Conservation (phyloP, 2,113 vertebrate species). For the Sula dactylatra region DNA sequence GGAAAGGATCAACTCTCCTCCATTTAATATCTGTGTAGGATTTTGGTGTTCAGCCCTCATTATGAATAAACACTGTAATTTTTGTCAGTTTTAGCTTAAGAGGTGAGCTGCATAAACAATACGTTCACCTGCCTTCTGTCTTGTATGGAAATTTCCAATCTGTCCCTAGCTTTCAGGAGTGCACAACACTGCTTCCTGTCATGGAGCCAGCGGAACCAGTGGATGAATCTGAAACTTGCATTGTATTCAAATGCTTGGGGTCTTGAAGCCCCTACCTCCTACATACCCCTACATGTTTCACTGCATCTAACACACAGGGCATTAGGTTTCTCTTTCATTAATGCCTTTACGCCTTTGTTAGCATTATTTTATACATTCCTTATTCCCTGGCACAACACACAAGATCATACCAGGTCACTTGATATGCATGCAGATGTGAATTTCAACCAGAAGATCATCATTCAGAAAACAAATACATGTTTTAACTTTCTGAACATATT, state of each 20-base stretch:
- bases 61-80: neutral
- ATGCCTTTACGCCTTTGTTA: neutral
- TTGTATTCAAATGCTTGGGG: neutral
- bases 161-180: neutral
- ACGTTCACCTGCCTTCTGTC: neutral
- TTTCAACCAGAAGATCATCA: neutral
- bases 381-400: neutral
- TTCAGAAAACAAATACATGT: neutral
- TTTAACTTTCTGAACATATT: neutral
- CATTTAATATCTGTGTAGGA: neutral
- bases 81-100: neutral
- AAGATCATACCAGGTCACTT: neutral
- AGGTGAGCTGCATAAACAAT: conserved; percentile 30
- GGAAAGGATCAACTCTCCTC: neutral
- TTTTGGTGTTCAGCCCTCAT: neutral
- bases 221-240: neutral
- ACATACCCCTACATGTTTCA: neutral
- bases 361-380: neutral
- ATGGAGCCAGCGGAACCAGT: neutral
- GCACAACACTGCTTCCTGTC: neutral
- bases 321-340: neutral
- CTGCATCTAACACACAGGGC: neutral
- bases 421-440: neutral
- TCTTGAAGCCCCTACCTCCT: neutral
- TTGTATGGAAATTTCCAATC: conserved; percentile 39